These are phyloP conservation scores for Ichneumoninae sp. DNA, from an alignment of 2,888 invertebrate genomes.

Conservation along the genomic window DNA sequence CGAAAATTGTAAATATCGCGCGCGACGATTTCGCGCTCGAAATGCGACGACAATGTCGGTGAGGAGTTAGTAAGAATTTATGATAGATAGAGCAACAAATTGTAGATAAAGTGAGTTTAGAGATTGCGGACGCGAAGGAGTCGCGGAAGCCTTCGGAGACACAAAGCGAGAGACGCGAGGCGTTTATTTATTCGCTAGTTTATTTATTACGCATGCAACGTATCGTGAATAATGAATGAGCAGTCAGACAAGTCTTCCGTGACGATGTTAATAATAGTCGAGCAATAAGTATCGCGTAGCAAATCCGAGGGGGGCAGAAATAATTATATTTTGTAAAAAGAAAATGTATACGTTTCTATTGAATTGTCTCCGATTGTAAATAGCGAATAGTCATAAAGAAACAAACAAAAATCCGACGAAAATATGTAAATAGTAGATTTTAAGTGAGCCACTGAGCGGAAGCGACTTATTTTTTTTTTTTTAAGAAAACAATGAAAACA, in stretches of 20 bases:
- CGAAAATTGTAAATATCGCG: constrained; percentile 7
- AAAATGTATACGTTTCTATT: constrained; percentile 16
- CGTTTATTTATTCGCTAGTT: constrained; percentile 12
- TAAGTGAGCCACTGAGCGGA: constrained; percentile 62
- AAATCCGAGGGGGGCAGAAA: neutral
- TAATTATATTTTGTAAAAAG: neutral
- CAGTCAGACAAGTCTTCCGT: constrained; percentile 2
- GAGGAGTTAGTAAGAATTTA: constrained; percentile 9
- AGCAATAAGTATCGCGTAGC: constrained; percentile 10
- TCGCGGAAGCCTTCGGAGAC: neutral
- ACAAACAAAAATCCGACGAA: constrained; percentile 16
- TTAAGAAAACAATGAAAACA: constrained; percentile 41
- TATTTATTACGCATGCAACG: constrained; percentile 32
- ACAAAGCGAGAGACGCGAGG: neutral
- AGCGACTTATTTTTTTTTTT: constrained; percentile 73
- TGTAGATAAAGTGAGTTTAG: constrained; percentile 8
- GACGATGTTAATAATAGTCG: constrained; percentile 3
- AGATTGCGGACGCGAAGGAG: neutral
- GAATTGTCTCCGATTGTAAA: constrained; percentile 41
- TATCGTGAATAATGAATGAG: constrained; percentile 34
- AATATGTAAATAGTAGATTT: constrained; percentile 69
- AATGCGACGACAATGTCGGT: neutral
- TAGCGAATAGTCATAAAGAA: constrained; percentile 12
- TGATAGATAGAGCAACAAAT: constrained; percentile 26
- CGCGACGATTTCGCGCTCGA: neutral